Evolutionary conservation across 2,888 invertebrate genomes (phyloP).

Genomic region (Beris chalybata): DNA sequence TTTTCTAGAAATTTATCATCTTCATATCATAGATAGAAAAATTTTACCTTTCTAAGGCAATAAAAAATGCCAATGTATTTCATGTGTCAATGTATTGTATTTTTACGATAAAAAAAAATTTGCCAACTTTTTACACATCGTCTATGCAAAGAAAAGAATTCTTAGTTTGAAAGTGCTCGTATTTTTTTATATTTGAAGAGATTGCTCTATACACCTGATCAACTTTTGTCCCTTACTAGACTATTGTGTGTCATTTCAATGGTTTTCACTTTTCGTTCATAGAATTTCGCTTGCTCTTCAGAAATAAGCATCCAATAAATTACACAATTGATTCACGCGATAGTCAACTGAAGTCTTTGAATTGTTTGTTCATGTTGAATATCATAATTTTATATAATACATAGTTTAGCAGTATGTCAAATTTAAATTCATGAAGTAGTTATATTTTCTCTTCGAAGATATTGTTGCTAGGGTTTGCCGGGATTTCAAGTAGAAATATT

Average conservation of each 20-base stretch:
- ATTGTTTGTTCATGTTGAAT: too few species aligned
- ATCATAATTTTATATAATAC: too few species aligned
- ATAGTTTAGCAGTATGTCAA: too few species aligned
- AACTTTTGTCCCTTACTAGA: background rate
- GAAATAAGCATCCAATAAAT: too few species aligned
- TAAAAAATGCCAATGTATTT: constrained; percentile 11
- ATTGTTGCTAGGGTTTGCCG: too few species aligned
- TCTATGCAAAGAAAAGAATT: constrained; percentile 22
- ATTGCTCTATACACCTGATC: constrained; percentile 8
- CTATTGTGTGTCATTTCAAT: constrained; percentile 22
- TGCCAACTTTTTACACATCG: constrained; percentile 8
- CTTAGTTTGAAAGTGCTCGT: constrained; percentile 24
- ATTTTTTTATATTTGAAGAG: background rate
- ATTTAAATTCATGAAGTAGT: too few species aligned
- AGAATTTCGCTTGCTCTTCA: background rate
- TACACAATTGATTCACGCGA: too few species aligned
- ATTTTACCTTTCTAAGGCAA: constrained; percentile 1
- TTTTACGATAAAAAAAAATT: constrained; percentile 17
- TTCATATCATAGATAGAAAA: background rate
- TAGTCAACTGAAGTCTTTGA: too few species aligned
- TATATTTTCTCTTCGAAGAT: too few species aligned
- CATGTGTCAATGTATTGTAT: constrained; percentile 25
- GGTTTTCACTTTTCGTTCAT: constrained; percentile 30
- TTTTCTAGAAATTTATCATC: background rate
- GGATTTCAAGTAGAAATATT: too few species aligned